Evolutionary conservation across 2,888 invertebrate species (phyloP), one percentile per base, ranked within the genome.

Genomic region (Euplagia quadripunctaria): DNA sequence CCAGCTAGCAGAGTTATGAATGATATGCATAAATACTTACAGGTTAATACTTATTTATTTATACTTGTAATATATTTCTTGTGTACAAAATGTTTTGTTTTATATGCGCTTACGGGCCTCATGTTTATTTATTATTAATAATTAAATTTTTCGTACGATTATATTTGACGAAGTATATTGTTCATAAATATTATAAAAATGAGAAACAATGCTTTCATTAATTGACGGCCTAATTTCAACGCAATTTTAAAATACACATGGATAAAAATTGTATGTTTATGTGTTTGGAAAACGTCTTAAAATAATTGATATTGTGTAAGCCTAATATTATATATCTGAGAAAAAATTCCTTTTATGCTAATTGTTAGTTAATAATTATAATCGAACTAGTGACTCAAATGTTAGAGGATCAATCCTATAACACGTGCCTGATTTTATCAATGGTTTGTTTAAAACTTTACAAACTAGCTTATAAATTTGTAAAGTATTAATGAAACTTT

Each of bases 341-440:
- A 90, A 84, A 85, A 87, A 86, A 89, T 91, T 91, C 87, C 84
- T 87, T 91, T 92, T 87, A 87, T 82, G 86, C 86, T 89, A 86
- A 75, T 86, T 88, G 86, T 89, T 93, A 93, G 91, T 89, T 90
- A 86, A 85, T 90, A 83, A 82, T 61, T 83, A 79, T 85, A 80
- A 84, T 80, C 86, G 84, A 81, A 89, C 88, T 86, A 89, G 91
- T 92, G 86, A 90, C 86, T 87, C 82, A 71, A 72, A 65, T 67
- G 67, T 11, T 42, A 12, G 49, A 77, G 81, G 74, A 75, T 77
- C 82, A 86, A 87, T 94, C 91, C 92, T 93, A 93, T 87, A 83
- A 89, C 85, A 88, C 82, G 94, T 94, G 94, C 93, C 93, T 94
- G 83, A 82, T 92, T 90, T 89, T 88, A 84, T 90, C 85, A 79